These are phyloP conservation scores for Pelagia noctiluca DNA, from an alignment of 30 jellyfish, hydroid and myxozoan species.

Conservation along the genomic window DNA sequence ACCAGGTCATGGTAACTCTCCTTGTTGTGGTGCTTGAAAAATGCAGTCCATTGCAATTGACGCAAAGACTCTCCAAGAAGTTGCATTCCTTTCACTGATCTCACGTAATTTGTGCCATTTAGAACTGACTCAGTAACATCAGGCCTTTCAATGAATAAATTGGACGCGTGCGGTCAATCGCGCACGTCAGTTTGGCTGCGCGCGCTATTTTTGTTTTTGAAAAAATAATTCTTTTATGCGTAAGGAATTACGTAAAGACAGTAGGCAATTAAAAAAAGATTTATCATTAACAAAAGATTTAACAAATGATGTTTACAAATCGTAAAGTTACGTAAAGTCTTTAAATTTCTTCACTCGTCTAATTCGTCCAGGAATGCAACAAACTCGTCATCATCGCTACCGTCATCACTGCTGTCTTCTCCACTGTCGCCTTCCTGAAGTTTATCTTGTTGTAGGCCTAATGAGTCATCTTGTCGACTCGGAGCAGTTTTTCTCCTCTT, in stretches of 20 bases:
- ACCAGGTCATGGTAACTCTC: constrained; percentile 31
- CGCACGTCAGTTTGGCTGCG: constrained; percentile 8
- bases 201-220: background rate
- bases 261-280: too few relatives aligned
- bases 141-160: background rate
- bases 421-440: too few relatives aligned
- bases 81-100: constrained; percentile 46
- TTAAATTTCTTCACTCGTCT: too few relatives aligned
- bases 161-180: constrained; percentile 6
- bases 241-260: background rate
- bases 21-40: constrained; percentile 38
- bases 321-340: too few relatives aligned
- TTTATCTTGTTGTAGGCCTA: too few relatives aligned
- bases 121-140: constrained; percentile 28
- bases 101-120: constrained; percentile 44
- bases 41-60: constrained; percentile 24
- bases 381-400: too few relatives aligned
- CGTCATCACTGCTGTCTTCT: too few relatives aligned
- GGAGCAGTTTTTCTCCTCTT: constrained; percentile 11
- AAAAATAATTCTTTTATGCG: too few relatives aligned
- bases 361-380: too few relatives aligned
- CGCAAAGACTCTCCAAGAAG: constrained; percentile 43
- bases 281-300: background rate
- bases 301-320: too few relatives aligned
- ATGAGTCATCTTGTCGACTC: too few relatives aligned